Percentiles rank a stretch among this genome's conserved stretches.
Conservation (phyloP, 2,113 vertebrate genomes). For the Pelobates fuscus region DNA sequence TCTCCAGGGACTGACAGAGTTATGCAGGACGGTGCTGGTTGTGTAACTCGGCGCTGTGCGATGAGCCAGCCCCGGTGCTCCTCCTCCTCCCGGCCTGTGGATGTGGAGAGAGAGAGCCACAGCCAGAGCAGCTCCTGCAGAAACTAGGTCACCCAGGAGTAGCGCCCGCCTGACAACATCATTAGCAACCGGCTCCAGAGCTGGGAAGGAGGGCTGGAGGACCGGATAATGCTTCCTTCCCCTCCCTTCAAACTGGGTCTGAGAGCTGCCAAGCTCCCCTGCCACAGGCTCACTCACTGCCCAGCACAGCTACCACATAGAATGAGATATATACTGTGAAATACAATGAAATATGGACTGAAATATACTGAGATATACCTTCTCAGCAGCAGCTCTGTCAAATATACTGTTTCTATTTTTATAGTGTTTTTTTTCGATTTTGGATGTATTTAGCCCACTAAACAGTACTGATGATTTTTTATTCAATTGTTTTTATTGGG, state of each 20-base stretch:
- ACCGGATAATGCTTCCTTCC: constrained; percentile 8
- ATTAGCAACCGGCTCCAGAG: constrained; percentile 54
- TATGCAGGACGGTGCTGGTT: constrained; percentile 45
- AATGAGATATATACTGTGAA: too few species aligned
- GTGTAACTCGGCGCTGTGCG: constrained; percentile 59
- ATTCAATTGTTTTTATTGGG: too few species aligned
- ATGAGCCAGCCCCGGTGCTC: constrained; percentile 23
- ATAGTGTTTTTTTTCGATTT: too few species aligned
- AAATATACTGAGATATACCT: too few species aligned
- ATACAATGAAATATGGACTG: too few species aligned
- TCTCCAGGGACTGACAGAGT: neutral
- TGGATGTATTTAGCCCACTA: too few species aligned
- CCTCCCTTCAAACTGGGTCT: constrained; percentile 10
- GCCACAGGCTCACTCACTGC: neutral
- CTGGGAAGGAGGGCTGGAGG: constrained; percentile 2
- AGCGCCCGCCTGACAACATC: constrained; percentile 64
- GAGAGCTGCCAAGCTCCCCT: too few species aligned
- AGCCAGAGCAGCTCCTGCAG: constrained; percentile 30
- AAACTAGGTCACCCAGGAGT: constrained; percentile 80
- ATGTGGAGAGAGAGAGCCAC: constrained; percentile 20
- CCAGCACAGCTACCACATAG: too few species aligned
- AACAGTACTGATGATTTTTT: too few species aligned
- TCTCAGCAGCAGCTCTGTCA: too few species aligned
- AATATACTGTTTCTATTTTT: too few species aligned
- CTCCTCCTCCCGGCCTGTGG: constrained; percentile 45